These are phyloP conservation scores for Melanophora roralis DNA, from an alignment of 2,888 invertebrate species.

Conservation along the genomic window DNA sequence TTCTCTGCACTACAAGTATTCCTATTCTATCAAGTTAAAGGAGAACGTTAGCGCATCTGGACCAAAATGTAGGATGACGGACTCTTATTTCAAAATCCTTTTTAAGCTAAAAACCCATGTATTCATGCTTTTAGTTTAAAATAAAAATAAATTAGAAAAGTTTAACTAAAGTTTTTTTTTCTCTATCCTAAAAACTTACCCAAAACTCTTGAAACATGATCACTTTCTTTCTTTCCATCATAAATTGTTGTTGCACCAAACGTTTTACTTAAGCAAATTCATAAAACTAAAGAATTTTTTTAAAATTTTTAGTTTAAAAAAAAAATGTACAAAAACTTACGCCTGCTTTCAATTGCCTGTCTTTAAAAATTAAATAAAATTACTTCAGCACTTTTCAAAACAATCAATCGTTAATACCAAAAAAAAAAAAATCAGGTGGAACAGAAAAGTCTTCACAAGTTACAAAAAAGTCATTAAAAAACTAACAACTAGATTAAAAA, in stretches of 20 bases:
- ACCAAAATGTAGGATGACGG: no score
- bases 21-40: no score
- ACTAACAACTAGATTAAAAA: no score
- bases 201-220: conserved; percentile 49
- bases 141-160: no score
- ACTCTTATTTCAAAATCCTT: no score
- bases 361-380: background rate
- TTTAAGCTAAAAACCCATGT: no score
- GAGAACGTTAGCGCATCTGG: no score
- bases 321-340: background rate
- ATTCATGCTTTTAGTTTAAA: no score
- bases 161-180: no score
- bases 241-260: background rate
- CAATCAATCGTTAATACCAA: background rate
- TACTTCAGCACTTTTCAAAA: conserved; percentile 29
- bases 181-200: conserved; percentile 49
- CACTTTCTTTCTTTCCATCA: conserved; percentile 25
- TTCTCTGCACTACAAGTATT: no score
- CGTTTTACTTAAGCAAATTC: background rate
- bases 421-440: background rate
- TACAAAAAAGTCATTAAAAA: background rate
- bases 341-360: background rate
- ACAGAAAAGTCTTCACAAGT: no score
- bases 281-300: background rate
- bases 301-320: background rate